Base-by-base conservation (phyloP, 1,140 invertebrate genomes). In the Drosophila ogumai region DNA sequence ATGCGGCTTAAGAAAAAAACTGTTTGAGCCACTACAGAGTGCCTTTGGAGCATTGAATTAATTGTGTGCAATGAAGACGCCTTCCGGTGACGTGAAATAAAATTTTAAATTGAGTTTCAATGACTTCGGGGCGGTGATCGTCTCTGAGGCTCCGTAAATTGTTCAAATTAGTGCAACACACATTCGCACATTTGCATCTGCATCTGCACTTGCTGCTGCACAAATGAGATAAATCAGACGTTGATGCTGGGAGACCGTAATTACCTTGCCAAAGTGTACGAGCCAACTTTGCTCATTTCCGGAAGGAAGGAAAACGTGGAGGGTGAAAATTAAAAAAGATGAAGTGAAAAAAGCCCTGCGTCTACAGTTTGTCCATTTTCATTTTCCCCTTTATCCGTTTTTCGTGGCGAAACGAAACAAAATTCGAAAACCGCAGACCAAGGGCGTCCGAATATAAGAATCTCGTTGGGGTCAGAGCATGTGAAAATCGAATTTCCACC, bases 251-350 rank as follows among this genome's bases (percentile, higher is more conserved):
- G 46, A 19, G 32, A 40, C 56, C 78, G 75, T 86, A 85, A 86
- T 86, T 81, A 86, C 67, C 77, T 86, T 75, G 47, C 55, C 67
- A 49, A 73, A 74, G 41, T 68, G 64, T 46, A 46, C 54, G 58
- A 56, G 36, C 56, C 49, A 79, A 79, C 71, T 79, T 71, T 75
- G 64, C 81, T 79, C 75, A 79, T 75, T 85, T 79, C 60, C 68
- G 41, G 19, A 57, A 50, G 41, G 17, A 57, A 55, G 50, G 38
- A 46, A 80, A 67, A 52, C 71, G 64, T 58, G 54, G 56, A 38
- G 63, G 56, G 61, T 52, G 81, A 74, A 81, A 86, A 81, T 85
- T 86, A 86, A 79, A 86, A 75, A 71, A 56, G 46, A 81, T 58
- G 43, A 61, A 75, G 75, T 75, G 60, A 66, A 67, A 58, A 64